These are phyloP conservation scores for Brachionus sp. DNA, from an alignment of 1,140 invertebrate genomes.

Conservation along the genomic window DNA sequence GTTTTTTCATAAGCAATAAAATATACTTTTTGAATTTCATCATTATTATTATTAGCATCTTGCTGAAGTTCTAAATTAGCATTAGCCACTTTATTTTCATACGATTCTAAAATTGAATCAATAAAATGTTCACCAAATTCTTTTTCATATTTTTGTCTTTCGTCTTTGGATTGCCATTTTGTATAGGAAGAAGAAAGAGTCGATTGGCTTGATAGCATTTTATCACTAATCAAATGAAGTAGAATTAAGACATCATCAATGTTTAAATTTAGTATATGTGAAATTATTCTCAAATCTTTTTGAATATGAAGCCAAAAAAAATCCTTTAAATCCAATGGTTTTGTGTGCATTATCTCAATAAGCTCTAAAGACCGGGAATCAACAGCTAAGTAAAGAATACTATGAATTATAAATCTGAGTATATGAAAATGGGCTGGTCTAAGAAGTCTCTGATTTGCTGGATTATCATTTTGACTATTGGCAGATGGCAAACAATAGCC, in stretches of 20 bases:
- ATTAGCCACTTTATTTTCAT: not conserved
- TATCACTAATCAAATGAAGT: constrained; percentile 37
- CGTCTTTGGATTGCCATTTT: not conserved
- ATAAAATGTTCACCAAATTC: constrained; percentile 29
- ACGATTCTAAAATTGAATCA: not conserved
- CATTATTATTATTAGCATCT: constrained; percentile 9
- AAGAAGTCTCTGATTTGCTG: not conserved
- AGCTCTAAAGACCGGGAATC: not conserved
- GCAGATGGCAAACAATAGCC: constrained; percentile 43
- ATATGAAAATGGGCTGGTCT: not conserved
- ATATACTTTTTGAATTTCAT: constrained; percentile 33
- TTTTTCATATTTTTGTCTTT: not conserved
- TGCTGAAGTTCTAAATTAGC: not conserved
- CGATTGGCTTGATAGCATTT: not conserved
- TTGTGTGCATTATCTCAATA: constrained; percentile 22
- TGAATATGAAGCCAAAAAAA: constrained; percentile 45
- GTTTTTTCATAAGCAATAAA: constrained; percentile 32
- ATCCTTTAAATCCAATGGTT: not conserved
- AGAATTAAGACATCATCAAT: constrained; percentile 41
- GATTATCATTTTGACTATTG: not conserved
- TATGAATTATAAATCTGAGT: constrained; percentile 16
- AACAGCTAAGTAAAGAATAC: not conserved
- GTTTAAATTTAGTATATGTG: constrained; percentile 22
- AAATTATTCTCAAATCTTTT: constrained; percentile 42
- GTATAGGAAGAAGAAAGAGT: not conserved